These are phyloP conservation scores for Corythornis vintsioides DNA, from an alignment of 2,113 vertebrate species.

Conservation along the genomic window DNA sequence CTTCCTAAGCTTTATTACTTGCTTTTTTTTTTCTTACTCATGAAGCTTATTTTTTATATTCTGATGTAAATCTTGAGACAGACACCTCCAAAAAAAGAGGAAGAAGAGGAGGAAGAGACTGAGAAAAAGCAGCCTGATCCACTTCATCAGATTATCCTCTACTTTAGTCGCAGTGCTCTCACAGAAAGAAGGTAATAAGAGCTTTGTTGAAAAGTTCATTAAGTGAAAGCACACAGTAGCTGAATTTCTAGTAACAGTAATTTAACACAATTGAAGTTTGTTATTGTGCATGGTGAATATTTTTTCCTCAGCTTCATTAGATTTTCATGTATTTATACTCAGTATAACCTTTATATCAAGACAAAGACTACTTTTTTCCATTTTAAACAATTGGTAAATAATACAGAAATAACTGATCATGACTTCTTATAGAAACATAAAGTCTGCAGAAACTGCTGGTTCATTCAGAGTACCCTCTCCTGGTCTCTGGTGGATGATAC, in stretches of 20 bases:
- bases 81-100: conserved; percentile 87
- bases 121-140: conserved; percentile 91
- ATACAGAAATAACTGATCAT: background rate
- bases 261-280: background rate
- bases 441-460: background rate
- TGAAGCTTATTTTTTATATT: conserved; percentile 31
- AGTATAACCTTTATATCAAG: background rate
- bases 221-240: background rate
- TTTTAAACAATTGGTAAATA: background rate
- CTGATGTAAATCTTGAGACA: conserved; percentile 75
- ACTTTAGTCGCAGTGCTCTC: conserved; percentile 95
- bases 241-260: background rate
- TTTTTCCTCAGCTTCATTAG: background rate
- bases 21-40: background rate
- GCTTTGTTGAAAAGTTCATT: background rate
- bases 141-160: conserved; percentile 97
- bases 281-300: background rate
- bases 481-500: background rate
- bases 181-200: conserved; percentile 90
- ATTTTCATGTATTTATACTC: background rate
- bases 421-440: background rate
- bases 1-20: background rate
- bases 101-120: conserved; percentile 89
- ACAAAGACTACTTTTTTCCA: background rate
- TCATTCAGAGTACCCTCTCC: background rate